Evolutionary conservation across 2,113 vertebrate species (phyloP).

Genomic region (Ceratotherium simum): DNA sequence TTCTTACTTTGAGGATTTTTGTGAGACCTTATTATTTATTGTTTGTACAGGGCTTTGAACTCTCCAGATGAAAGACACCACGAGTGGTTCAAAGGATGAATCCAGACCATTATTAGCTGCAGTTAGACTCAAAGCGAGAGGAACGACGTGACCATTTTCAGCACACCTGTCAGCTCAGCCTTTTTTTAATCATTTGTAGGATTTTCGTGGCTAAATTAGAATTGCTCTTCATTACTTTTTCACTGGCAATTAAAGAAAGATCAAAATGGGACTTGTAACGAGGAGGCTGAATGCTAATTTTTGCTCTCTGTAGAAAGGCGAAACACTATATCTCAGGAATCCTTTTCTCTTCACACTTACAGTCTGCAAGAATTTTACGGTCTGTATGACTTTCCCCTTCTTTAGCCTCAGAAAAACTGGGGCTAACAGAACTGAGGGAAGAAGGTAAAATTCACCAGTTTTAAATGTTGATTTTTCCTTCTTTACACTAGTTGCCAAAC

Average conservation of each 20-base stretch:
- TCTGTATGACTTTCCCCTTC: constrained; percentile 19
- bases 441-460: background rate
- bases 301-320: constrained; percentile 60
- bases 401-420: background rate
- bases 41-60: constrained; percentile 70
- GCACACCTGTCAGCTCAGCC: background rate
- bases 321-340: constrained; percentile 39
- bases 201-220: constrained; percentile 68
- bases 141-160: constrained; percentile 37
- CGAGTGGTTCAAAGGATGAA: constrained; percentile 58
- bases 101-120: constrained; percentile 30
- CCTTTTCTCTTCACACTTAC: constrained; percentile 25
- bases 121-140: constrained; percentile 40
- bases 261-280: constrained; percentile 76
- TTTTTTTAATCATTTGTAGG: constrained; percentile 64
- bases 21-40: constrained; percentile 64
- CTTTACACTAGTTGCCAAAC: background rate
- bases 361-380: background rate
- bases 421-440: background rate
- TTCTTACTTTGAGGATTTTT: constrained; percentile 3
- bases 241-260: constrained; percentile 77
- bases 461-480: constrained; percentile 24
- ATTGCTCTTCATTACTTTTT: constrained; percentile 77
- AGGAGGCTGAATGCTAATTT: constrained; percentile 72
- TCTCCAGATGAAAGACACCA: constrained; percentile 58